These are phyloP conservation scores for Macroteleia sp. DNA, from an alignment of 2,888 invertebrate species.

Conservation along the genomic window DNA sequence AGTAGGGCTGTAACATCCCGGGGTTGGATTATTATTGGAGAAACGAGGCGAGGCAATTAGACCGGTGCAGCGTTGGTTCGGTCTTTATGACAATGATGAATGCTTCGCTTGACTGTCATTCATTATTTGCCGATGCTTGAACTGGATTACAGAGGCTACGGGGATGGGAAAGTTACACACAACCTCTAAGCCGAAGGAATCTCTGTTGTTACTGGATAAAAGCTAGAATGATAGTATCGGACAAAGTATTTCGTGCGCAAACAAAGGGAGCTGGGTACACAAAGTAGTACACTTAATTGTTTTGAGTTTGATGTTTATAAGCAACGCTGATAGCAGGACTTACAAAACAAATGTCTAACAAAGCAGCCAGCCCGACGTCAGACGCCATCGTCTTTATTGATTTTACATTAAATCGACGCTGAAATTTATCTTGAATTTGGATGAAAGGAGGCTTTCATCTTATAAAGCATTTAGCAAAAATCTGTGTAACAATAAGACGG, in stretches of 20 bases:
- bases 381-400: constrained; percentile 23
- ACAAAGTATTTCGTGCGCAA: background rate
- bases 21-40: constrained; percentile 39
- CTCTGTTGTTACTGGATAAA: constrained; percentile 6
- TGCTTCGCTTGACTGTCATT: constrained; percentile 10
- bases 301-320: background rate
- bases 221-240: background rate
- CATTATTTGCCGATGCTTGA: constrained; percentile 18
- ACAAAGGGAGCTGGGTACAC: constrained; percentile 10
- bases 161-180: constrained; percentile 2
- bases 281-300: constrained; percentile 5
- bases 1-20: constrained; percentile 3
- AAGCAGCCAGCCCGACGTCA: too few species aligned
- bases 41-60: constrained; percentile 39
- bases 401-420: constrained; percentile 1
- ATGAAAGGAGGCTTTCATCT: background rate
- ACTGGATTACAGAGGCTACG: constrained; percentile 9
- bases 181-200: constrained; percentile 4
- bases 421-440: background rate
- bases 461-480: constrained; percentile 27
- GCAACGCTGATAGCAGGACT: background rate
- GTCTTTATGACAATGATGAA: constrained; percentile 54
- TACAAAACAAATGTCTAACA: too few species aligned
- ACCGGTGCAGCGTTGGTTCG: constrained; percentile 3
- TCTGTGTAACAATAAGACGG: background rate